Conservation (phyloP, 92 coral and sea anemone species). For the Phenganax stokvisi region DNA sequence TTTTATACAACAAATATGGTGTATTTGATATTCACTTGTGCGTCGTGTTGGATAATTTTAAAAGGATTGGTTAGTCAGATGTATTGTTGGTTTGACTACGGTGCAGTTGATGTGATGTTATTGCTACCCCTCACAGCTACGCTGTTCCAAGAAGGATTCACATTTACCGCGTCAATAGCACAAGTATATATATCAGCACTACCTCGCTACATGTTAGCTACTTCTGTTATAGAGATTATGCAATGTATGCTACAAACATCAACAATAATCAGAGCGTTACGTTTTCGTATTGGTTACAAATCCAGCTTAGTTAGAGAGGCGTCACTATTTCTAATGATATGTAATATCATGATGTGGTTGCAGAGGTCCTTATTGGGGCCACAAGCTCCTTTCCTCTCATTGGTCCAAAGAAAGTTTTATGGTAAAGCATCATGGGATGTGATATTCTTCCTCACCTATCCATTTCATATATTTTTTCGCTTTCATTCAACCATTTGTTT, state of each 20-base stretch:
- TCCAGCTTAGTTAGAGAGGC: conserved; percentile 92
- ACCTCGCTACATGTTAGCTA: conserved; percentile 70
- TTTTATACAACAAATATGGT: conserved; percentile 80
- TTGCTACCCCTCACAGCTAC: conserved; percentile 80
- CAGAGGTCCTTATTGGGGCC: conserved; percentile 92
- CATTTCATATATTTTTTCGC: conserved; percentile 88
- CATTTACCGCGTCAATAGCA: conserved; percentile 90
- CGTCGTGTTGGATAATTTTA: conserved; percentile 86
- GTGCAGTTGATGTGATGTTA: conserved; percentile 77
- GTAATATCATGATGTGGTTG: conserved; percentile 87
- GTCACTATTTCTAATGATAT: conserved; percentile 79
- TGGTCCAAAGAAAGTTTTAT: conserved; percentile 84
- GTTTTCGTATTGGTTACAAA: conserved; percentile 81
- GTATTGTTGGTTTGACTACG: conserved; percentile 81
- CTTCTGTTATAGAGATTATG: conserved; percentile 42
- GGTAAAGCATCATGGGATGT: conserved; percentile 95
- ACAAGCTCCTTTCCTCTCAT: conserved; percentile 79
- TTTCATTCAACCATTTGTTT: conserved; percentile 93
- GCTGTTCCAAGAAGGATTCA: conserved; percentile 80
- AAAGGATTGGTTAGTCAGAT: conserved; percentile 85
- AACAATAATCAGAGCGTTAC: conserved; percentile 79
- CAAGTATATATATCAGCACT: conserved; percentile 66
- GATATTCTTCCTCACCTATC: conserved; percentile 83
- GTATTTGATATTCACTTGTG: conserved; percentile 65
- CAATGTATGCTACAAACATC: conserved; percentile 92